Evolutionary conservation across 2,113 vertebrate species (phyloP), one percentile per base, ranked within the genome.

Genomic region (Abramis brama): DNA sequence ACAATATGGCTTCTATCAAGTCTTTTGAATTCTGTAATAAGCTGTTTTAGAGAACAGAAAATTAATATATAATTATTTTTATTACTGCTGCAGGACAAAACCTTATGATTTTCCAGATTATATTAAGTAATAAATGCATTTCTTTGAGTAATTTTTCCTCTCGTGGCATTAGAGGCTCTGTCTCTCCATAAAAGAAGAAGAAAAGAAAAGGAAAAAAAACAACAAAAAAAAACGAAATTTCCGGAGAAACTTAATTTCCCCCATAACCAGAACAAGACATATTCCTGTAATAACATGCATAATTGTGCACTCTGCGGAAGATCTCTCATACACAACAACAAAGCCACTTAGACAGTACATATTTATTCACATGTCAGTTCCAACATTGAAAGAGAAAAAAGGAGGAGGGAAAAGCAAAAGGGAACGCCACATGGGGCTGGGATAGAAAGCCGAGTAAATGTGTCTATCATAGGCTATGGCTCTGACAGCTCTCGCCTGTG

Each of bases 331-430:
- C 88, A 91, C 57, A 88, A 94, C 93, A 93, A 94, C 94, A 94
- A 95, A 94, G 94, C 94, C 93, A 92, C 91, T 91, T 92, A 94
- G 94, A 95, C 93, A 93, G 94, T 91, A 92, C 89, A 92, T 92
- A 94, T 94, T 94, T 94, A 95, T 94, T 94, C 90, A 90, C 91
- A 93, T 94, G 94, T 93, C 94, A 94, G 91, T 94, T 94, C 88
- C 84, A 87, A 89, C 76, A 52, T 87, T 85, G 85, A 73, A 80
- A 84, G 83, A 85, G 91, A 71, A 60, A 87, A 70, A 79, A 71
- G 85, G 76, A 79, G 84, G 90, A 84, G 89, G 90, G 88, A 83
- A 73, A 82, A 77, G 83, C 59, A 68, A 80, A 85, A 64, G 73
- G 70, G 85, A 76, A 89, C 93, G 90, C 91, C 92, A 92, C 89